These are phyloP conservation scores for Epinephelus lanceolatus DNA, from an alignment of 2,113 vertebrate species.

Conservation along the genomic window DNA sequence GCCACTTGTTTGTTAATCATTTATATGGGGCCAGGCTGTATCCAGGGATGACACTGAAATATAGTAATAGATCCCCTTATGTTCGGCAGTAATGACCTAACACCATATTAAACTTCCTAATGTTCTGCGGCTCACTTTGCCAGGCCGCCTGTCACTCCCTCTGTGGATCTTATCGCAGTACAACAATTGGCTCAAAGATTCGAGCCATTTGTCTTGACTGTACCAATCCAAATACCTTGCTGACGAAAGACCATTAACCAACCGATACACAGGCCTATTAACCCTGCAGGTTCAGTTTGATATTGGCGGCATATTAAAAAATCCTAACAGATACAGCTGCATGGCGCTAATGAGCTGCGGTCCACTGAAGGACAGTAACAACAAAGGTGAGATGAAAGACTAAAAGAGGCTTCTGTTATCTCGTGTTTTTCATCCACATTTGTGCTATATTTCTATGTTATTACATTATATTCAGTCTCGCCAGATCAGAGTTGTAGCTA, in stretches of 20 bases:
- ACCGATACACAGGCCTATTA: conserved; percentile 15
- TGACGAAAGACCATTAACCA: conserved; percentile 32
- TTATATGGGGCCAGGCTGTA: conserved; percentile 50
- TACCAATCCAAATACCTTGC: conserved; percentile 17
- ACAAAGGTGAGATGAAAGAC: conserved; percentile 15
- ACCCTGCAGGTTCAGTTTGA: neutral
- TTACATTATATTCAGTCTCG: conserved; percentile 6
- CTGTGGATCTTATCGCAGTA: neutral
- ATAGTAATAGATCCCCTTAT: conserved; percentile 47
- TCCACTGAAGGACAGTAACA: conserved; percentile 23
- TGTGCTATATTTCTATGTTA: neutral
- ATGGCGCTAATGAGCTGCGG: conserved; percentile 29
- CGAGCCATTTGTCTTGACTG: conserved; percentile 16
- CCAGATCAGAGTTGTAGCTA: conserved; percentile 2
- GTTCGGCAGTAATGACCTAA: conserved; percentile 42
- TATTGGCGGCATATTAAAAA: conserved; percentile 29
- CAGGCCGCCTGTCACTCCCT: conserved; percentile 30
- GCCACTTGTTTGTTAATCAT: conserved; percentile 62
- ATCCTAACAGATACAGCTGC: conserved; percentile 30
- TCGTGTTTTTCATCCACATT: neutral
- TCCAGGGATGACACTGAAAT: conserved; percentile 58
- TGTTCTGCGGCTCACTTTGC: conserved; percentile 45
- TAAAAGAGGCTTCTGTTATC: neutral
- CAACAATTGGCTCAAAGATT: conserved; percentile 21
- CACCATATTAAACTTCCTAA: conserved; percentile 48